Conservation (phyloP, 2,888 invertebrate species). For the Xylocampa areola region DNA sequence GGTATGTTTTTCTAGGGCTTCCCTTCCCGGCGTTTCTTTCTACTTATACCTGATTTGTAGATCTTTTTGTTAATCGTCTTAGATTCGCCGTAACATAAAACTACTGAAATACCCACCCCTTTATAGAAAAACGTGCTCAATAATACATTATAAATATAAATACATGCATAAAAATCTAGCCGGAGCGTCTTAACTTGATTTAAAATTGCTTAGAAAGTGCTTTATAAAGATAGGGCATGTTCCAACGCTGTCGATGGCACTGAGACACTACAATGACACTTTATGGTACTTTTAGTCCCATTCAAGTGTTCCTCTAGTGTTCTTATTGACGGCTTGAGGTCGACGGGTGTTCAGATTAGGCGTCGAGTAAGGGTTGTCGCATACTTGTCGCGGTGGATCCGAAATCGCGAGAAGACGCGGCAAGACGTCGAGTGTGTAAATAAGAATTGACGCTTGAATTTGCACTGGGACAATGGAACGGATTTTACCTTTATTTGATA, state of each 20-base stretch:
- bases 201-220: slow-evolving; percentile 29
- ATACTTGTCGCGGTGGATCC: not conserved
- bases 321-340: slow-evolving; percentile 31
- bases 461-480: not conserved
- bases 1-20: too few relatives aligned
- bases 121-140: slow-evolving; percentile 45
- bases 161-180: slow-evolving; percentile 12
- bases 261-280: slow-evolving; percentile 27
- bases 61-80: too few relatives aligned
- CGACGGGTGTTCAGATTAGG: slow-evolving; percentile 18
- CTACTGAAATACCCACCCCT: not conserved
- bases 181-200: slow-evolving; percentile 14
- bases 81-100: not conserved
- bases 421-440: not conserved
- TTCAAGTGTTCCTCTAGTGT: slow-evolving; percentile 4
- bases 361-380: slow-evolving; percentile 21
- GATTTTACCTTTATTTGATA: too few relatives aligned
- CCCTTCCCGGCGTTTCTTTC: too few relatives aligned
- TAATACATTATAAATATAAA: slow-evolving; percentile 18
- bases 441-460: not conserved
- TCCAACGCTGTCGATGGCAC: slow-evolving; percentile 20
- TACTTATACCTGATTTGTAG: too few relatives aligned
- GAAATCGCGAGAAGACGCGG: not conserved
- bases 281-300: slow-evolving; percentile 13
- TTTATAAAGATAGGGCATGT: slow-evolving; percentile 40